A percentile compares a stretch with the other conserved stretches of the same genome.
Evolutionary conservation across 2,797 vertebrate species (phyloP).

Genomic region (Sebastes steindachneri): DNA sequence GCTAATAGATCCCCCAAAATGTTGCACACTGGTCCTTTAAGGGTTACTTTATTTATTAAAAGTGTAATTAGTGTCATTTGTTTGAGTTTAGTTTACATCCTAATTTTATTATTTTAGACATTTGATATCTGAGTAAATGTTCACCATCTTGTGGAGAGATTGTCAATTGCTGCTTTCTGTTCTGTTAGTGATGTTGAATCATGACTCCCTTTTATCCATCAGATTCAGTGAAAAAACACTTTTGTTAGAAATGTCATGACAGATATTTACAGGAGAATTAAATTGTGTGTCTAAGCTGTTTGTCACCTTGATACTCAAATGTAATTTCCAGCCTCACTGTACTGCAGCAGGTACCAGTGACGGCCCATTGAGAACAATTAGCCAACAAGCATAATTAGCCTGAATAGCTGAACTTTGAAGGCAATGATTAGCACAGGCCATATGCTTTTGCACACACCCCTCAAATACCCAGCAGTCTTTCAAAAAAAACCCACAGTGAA

Average conservation of each 20-base stretch:
- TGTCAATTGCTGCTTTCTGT: not conserved
- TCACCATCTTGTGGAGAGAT: not conserved
- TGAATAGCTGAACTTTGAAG: slow-evolving; percentile 18
- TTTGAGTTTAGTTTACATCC: not conserved
- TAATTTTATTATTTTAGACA: not conserved
- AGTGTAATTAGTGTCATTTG: not conserved
- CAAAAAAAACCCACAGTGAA: not conserved
- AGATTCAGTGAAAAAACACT: not conserved
- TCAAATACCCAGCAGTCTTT: not conserved
- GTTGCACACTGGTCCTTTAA: too few species aligned
- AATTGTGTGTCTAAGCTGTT: not conserved
- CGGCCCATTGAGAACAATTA: slow-evolving; percentile 13
- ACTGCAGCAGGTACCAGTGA: not conserved
- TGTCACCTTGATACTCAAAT: not conserved
- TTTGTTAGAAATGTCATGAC: not conserved
- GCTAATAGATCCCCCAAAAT: too few species aligned
- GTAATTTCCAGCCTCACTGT: not conserved
- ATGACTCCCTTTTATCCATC: not conserved
- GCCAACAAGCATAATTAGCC: slow-evolving; percentile 19
- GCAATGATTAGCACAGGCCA: slow-evolving; percentile 17
- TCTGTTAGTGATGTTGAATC: not conserved
- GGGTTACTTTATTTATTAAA: not conserved
- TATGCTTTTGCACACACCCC: not conserved
- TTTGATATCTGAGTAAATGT: not conserved
- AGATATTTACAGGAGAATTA: not conserved